Evolutionary conservation across 2,888 invertebrate species (phyloP), one percentile per base, ranked within the genome.

Genomic region (Polyommatus iphigenia): DNA sequence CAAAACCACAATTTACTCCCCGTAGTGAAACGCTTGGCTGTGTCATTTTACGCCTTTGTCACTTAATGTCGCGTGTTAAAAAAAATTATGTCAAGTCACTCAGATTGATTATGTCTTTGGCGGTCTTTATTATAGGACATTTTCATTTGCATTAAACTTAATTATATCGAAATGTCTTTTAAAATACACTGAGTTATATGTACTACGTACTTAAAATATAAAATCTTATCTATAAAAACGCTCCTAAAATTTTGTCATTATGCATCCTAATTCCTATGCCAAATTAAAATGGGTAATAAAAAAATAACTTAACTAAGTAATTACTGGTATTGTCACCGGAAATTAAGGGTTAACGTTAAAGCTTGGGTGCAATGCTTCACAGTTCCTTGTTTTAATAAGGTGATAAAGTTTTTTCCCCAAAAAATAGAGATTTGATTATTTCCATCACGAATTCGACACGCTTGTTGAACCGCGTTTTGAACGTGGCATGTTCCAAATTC

Each of bases 71-170:
- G 8, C 54, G 29, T 2, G 5, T 8, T 20, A 72, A 36, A 7
- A 10, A 7, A 29, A 57, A 77, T 79, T 36, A 3, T 71, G 79
- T 73, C 77, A 41, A 78, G 76, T 81, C 80, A 81, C 79, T 72
- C 24, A 50, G 73, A 78, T 81, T 80, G 78, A 81, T 80, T 75
- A 78, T 72, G 78, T 77, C 32, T 67, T 75, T 77, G 79, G 79
- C 13, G 78, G 76, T 78, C 54, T n/a, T n/a, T n/a, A n/a, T n/a
- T n/a, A n/a, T n/a, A n/a, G n/a, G n/a, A n/a, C n/a, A n/a, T n/a
- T n/a, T n/a, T n/a, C n/a, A n/a, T n/a, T n/a, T n/a, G n/a, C n/a
- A n/a, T n/a, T n/a, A n/a, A n/a, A n/a, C n/a, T n/a, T n/a, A n/a
- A n/a, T n/a, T n/a, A n/a, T n/a, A n/a, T n/a, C n/a, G n/a, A n/a